These are phyloP conservation scores for Heliconius congener DNA, from an alignment of 1,140 invertebrate species.

Conservation along the genomic window DNA sequence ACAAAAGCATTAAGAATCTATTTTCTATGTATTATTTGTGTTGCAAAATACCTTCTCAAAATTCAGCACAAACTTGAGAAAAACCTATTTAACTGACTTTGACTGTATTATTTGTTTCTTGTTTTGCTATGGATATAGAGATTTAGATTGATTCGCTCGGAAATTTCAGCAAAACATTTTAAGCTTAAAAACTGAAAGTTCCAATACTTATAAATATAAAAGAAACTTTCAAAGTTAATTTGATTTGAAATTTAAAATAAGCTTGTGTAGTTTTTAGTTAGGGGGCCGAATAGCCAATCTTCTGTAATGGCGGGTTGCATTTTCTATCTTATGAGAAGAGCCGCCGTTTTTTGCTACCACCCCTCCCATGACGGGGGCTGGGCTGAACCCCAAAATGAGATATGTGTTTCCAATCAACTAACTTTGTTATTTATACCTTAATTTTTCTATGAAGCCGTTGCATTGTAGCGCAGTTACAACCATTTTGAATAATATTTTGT, in stretches of 20 bases:
- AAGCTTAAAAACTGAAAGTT: slow-evolving; percentile 8
- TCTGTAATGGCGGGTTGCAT: slow-evolving; percentile 74
- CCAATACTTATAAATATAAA: slow-evolving; percentile 5
- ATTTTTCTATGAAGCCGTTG: background rate
- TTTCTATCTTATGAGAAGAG: slow-evolving; percentile 69
- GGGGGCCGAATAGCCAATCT: slow-evolving; percentile 69
- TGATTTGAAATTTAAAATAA: slow-evolving; percentile 27
- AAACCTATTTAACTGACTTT: slow-evolving; percentile 78
- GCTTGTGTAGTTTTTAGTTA: slow-evolving; percentile 36
- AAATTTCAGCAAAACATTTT: slow-evolving; percentile 39
- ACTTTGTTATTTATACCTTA: slow-evolving; percentile 8
- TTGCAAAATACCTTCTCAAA: slow-evolving; percentile 42
- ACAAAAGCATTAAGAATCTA: slow-evolving; percentile 24
- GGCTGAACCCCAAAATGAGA: slow-evolving; percentile 36
- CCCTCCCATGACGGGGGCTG: slow-evolving; percentile 58
- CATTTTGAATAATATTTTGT: too few species aligned
- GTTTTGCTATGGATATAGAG: slow-evolving; percentile 51
- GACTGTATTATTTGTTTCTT: slow-evolving; percentile 80
- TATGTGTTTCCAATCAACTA: slow-evolving; percentile 33
- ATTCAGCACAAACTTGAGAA: slow-evolving; percentile 51
- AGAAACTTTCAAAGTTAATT: slow-evolving; percentile 22
- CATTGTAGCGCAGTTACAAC: background rate
- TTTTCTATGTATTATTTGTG: slow-evolving; percentile 30
- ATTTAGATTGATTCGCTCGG: slow-evolving; percentile 40
- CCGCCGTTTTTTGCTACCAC: slow-evolving; percentile 74